These are phyloP conservation scores for Conistra vaccinii DNA, from an alignment of 2,888 invertebrate genomes.

Conservation along the genomic window DNA sequence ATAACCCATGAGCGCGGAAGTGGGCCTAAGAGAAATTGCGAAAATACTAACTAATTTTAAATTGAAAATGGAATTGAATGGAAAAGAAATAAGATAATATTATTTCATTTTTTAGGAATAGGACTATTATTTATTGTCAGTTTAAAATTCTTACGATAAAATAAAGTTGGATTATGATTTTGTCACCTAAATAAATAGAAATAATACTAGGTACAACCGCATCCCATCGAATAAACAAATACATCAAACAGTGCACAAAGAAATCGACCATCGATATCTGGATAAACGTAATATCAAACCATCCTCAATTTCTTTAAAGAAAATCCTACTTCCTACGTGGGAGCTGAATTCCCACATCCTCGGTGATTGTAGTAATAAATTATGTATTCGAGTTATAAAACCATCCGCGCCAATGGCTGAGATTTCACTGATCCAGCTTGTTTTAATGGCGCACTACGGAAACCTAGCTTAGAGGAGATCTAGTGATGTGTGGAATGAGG, in stretches of 20 bases:
- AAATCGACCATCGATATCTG: not conserved
- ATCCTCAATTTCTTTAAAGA: conserved; percentile 9
- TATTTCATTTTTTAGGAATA: not conserved
- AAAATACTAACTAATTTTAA: not conserved
- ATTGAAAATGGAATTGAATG: not conserved
- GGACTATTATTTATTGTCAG: not conserved
- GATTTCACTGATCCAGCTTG: conserved; percentile 84
- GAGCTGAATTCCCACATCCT: conserved; percentile 63
- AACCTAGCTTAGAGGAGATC: conserved; percentile 68
- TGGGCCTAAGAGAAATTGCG: no score
- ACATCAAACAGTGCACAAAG: not conserved
- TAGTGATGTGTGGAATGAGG: conserved; percentile 33
- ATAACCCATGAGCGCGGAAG: no score
- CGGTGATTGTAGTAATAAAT: conserved; percentile 80
- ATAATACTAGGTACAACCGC: no score
- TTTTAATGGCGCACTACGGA: conserved; percentile 81
- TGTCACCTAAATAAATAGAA: no score
- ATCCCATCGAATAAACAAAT: not conserved
- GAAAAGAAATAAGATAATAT: not conserved
- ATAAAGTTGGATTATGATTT: not conserved
- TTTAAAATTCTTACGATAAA: not conserved
- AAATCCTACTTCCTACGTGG: conserved; percentile 43
- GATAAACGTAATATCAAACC: not conserved
- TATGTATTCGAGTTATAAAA: conserved; percentile 89
- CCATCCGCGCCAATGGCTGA: conserved; percentile 81